These are phyloP conservation scores for Psylliodes chrysocephalus DNA, from an alignment of 2,888 invertebrate genomes.

Conservation along the genomic window DNA sequence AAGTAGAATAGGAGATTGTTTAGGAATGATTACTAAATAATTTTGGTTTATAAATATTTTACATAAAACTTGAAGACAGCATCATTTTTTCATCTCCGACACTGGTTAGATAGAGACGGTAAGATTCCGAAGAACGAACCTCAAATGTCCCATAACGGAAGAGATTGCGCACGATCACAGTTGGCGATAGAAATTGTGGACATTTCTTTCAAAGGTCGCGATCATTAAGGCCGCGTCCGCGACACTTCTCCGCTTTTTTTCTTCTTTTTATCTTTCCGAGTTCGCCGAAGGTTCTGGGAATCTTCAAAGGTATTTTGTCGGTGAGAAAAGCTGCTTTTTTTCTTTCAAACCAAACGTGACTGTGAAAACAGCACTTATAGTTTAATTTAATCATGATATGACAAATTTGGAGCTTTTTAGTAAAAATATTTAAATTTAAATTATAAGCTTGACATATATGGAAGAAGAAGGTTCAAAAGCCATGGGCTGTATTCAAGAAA, in stretches of 20 bases:
- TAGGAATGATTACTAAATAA: too few species aligned
- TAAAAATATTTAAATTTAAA: too few species aligned
- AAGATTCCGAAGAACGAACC: conserved; percentile 3
- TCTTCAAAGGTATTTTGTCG: neutral
- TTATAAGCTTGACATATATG: too few species aligned
- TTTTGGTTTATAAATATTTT: too few species aligned
- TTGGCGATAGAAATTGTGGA: conserved; percentile 23
- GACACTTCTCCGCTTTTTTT: conserved; percentile 13
- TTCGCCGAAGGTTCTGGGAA: conserved; percentile 12
- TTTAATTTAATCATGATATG: too few species aligned
- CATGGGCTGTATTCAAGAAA: too few species aligned
- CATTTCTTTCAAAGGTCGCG: conserved; percentile 35
- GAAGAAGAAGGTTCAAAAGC: too few species aligned
- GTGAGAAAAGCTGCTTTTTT: neutral
- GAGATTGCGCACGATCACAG: conserved; percentile 38
- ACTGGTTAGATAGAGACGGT: neutral
- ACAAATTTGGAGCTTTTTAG: too few species aligned
- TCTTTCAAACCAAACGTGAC: neutral
- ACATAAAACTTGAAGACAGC: too few species aligned
- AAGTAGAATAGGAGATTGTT: too few species aligned
- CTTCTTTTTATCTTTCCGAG: neutral
- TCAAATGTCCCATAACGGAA: conserved; percentile 40
- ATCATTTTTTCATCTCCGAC: too few species aligned
- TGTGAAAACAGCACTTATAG: neutral
- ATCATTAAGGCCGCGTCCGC: conserved; percentile 15